A percentile compares a stretch with the other conserved stretches of the same genome.
phyloP scores from a whole-genome alignment of 1,140 invertebrate species.

The Lamellibrachia luymesi region DNA sequence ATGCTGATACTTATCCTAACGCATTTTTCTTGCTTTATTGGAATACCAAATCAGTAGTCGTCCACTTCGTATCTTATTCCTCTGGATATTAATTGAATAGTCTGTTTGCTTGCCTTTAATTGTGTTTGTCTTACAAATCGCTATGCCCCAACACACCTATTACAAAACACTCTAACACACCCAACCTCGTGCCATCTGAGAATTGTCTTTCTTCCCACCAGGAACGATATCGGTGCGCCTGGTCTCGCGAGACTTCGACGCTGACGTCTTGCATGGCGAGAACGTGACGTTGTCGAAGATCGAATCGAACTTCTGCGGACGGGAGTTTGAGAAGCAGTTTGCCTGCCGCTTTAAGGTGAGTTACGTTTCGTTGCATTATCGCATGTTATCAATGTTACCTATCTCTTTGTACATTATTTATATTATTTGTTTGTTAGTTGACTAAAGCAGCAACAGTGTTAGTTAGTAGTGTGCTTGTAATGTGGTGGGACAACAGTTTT shows the following conservation, averaged over 20 bases:
- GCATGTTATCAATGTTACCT: too few species aligned
- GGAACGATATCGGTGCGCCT: conserved; percentile 39
- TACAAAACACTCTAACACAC: too few species aligned
- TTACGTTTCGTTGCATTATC: neutral
- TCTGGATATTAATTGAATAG: neutral
- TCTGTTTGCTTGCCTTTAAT: neutral
- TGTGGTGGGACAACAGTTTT: neutral
- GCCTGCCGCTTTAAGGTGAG: conserved; percentile 44
- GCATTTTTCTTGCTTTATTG: too few species aligned
- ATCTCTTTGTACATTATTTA: too few species aligned
- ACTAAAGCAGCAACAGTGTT: too few species aligned
- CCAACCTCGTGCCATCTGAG: conserved; percentile 29
- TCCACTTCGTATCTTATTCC: neutral
- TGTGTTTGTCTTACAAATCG: neutral
- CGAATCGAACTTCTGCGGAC: conserved; percentile 45
- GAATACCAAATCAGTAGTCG: neutral
- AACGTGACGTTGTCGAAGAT: conserved; percentile 38
- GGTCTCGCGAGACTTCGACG: conserved; percentile 44
- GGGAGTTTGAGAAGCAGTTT: conserved; percentile 51
- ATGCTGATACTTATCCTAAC: too few species aligned
- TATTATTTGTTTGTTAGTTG: too few species aligned
- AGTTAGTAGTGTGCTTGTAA: neutral
- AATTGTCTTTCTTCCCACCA: conserved; percentile 31
- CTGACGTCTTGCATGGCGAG: conserved; percentile 46
- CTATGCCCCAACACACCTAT: neutral